Evolutionary conservation across 2,888 invertebrate species (phyloP).

Genomic region (Hipparchia semele): DNA sequence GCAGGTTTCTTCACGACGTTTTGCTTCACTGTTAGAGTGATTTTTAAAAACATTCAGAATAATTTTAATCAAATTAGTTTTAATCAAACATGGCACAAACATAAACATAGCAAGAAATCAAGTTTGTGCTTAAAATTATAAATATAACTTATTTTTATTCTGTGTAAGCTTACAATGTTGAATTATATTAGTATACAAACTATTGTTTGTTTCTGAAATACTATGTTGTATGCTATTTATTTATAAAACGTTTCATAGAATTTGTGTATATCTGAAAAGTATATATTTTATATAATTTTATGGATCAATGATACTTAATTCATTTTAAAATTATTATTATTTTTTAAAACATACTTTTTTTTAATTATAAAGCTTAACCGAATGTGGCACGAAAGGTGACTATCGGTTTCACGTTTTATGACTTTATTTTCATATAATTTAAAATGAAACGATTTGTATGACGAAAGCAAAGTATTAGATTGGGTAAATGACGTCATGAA

Average conservation of each 20-base stretch:
- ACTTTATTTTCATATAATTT: no score
- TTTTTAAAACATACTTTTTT: neutral
- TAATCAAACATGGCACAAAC: neutral
- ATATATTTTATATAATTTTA: neutral
- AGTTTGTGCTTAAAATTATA: neutral
- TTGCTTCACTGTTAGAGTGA: no score
- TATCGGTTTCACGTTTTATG: no score
- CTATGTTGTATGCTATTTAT: neutral
- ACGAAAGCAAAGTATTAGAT: neutral
- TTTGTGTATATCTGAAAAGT: neutral
- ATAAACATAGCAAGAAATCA: neutral
- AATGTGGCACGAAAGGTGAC: neutral
- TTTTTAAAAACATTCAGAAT: neutral
- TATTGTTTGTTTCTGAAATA: neutral
- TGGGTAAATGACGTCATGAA: slow-evolving; percentile 1
- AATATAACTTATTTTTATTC: neutral
- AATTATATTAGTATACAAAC: no score
- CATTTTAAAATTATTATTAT: neutral
- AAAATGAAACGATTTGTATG: no score
- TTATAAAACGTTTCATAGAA: neutral
- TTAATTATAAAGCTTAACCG: neutral
- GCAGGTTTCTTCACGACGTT: no score
- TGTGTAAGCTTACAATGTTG: neutral
- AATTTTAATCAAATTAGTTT: neutral
- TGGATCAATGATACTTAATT: neutral